A percentile compares a stretch with the other conserved stretches of the same genome.
These are phyloP conservation scores for Diuraphis noxia DNA, from an alignment of 1,140 invertebrate species.

Conservation along the genomic window DNA sequence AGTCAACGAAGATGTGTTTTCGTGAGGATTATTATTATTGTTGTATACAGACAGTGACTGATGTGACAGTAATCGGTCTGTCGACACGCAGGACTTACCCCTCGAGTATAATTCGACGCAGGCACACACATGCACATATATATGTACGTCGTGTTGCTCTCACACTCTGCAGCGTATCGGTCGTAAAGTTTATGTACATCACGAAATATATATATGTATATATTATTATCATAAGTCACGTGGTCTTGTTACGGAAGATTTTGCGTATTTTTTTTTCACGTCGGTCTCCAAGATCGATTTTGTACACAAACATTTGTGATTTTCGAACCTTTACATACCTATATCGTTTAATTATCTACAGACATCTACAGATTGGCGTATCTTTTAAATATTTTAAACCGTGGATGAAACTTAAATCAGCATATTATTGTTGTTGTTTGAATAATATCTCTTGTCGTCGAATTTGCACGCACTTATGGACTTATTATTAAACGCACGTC, in stretches of 20 bases:
- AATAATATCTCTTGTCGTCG: neutral
- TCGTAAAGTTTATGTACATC: neutral
- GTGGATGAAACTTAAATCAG: neutral
- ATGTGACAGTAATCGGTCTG: slow-evolving; percentile 26
- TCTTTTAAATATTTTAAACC: neutral
- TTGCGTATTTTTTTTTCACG: neutral
- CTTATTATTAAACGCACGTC: neutral
- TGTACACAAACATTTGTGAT: too few species aligned
- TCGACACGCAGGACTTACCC: neutral
- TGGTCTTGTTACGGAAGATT: neutral
- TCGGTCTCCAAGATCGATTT: neutral
- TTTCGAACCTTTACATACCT: neutral
- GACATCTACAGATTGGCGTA: neutral
- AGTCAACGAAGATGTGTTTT: neutral
- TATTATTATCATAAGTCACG: neutral
- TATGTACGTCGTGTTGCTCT: neutral
- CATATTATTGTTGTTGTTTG: neutral
- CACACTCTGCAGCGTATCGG: too few species aligned
- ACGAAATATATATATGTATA: neutral
- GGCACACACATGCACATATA: neutral
- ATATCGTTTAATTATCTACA: neutral
- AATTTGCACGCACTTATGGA: neutral
- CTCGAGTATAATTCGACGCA: neutral
- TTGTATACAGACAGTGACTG: neutral
- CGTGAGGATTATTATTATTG: neutral